Evolutionary conservation across 1,140 invertebrate genomes (phyloP).

Genomic region (Aphaenogaster floridana): DNA sequence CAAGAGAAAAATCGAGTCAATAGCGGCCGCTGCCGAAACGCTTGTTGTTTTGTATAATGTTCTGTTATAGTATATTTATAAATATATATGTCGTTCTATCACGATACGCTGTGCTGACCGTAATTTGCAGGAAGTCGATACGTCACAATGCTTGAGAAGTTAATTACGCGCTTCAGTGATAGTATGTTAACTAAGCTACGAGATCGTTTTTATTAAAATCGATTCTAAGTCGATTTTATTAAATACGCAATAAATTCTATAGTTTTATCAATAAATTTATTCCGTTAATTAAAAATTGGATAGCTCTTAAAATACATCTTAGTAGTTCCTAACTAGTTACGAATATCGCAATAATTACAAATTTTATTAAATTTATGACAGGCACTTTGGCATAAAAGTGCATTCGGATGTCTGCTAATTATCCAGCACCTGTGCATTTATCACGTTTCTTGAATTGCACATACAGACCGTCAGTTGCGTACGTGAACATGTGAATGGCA

Average conservation of each 20-base stretch:
- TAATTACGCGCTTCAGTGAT: slow-evolving; percentile 53
- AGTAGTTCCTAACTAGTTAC: slow-evolving; percentile 32
- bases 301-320: slow-evolving; percentile 18
- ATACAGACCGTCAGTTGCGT: slow-evolving; percentile 69
- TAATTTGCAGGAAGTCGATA: slow-evolving; percentile 46
- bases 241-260: slow-evolving; percentile 24
- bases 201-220: slow-evolving; percentile 22
- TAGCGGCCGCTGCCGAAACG: slow-evolving; percentile 78
- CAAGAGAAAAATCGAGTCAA: slow-evolving; percentile 77
- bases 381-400: not conserved
- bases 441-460: slow-evolving; percentile 74
- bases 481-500: slow-evolving; percentile 75
- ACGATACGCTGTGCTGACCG: slow-evolving; percentile 54
- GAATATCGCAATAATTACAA: slow-evolving; percentile 22
- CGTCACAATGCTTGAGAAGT: slow-evolving; percentile 36
- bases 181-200: slow-evolving; percentile 36
- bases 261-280: slow-evolving; percentile 61
- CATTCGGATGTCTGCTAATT: not conserved
- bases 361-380: slow-evolving; percentile 16
- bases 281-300: slow-evolving; percentile 26
- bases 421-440: slow-evolving; percentile 5
- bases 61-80: slow-evolving; percentile 86
- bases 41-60: slow-evolving; percentile 86
- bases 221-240: slow-evolving; percentile 29
- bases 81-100: slow-evolving; percentile 80